phyloP scores from a whole-genome alignment of 2,797 vertebrate genomes.

The Lepus oiostolus region DNA sequence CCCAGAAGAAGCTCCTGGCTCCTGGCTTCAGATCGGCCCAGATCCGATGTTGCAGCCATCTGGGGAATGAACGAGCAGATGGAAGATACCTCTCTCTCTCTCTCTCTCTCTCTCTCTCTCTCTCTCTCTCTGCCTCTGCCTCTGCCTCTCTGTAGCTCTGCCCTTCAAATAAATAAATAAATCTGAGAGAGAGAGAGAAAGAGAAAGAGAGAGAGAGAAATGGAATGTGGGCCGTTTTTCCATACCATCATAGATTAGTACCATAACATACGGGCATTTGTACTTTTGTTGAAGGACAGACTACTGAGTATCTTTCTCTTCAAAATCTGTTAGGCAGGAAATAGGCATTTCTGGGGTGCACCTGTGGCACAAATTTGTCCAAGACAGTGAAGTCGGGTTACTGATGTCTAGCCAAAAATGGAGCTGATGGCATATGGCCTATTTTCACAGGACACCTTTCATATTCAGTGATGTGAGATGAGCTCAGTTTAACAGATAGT shows the following conservation, averaged over 20 bases:
- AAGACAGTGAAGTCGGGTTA: background rate
- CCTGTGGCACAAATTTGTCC: background rate
- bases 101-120: too few species aligned
- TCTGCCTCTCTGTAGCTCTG: too few species aligned
- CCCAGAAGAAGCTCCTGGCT: too few species aligned
- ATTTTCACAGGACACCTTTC: background rate
- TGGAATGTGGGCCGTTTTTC: background rate
- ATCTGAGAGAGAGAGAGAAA: too few species aligned
- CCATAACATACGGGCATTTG: too few species aligned
- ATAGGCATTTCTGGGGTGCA: background rate
- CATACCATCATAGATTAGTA: background rate
- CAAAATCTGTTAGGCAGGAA: background rate
- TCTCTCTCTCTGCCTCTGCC: too few species aligned
- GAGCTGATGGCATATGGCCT: background rate
- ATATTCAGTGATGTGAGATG: background rate
- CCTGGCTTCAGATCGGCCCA: too few species aligned
- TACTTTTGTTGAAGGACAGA: background rate
- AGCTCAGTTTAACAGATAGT: background rate
- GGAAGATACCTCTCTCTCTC: too few species aligned
- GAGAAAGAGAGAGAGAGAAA: too few species aligned
- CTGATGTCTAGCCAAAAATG: background rate
- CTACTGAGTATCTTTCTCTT: background rate
- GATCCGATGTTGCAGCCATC: too few species aligned
- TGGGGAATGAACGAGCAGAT: too few species aligned
- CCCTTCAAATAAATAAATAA: too few species aligned